phyloP scores from a whole-genome alignment of 2,888 invertebrate genomes.

The Lepidochitona cinerea region DNA sequence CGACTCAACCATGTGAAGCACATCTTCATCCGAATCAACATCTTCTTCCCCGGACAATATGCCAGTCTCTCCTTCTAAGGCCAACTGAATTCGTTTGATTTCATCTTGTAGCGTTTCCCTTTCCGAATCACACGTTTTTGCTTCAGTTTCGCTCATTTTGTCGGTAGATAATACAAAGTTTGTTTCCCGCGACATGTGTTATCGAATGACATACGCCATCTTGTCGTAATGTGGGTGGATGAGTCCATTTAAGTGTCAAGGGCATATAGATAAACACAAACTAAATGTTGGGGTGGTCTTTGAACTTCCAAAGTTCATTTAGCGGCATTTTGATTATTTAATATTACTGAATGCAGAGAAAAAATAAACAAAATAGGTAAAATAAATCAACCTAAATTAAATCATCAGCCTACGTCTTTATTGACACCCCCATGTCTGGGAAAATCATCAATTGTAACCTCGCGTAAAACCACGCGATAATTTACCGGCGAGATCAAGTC shows the following conservation, averaged over 20 bases:
- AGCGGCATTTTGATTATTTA: too few species aligned
- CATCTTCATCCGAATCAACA: neutral
- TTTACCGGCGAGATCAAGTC: neutral
- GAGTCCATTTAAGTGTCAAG: too few species aligned
- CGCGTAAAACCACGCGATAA: neutral
- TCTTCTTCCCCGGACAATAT: neutral
- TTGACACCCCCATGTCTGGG: neutral
- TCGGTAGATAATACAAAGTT: neutral
- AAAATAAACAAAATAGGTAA: too few species aligned
- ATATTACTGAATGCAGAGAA: too few species aligned
- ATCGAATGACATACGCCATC: too few species aligned
- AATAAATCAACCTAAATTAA: too few species aligned
- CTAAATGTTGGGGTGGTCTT: too few species aligned
- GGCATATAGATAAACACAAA: too few species aligned
- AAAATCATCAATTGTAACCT: neutral
- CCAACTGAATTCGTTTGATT: neutral
- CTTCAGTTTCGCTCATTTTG: neutral
- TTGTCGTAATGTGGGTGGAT: too few species aligned
- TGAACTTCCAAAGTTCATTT: too few species aligned
- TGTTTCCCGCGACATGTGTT: neutral
- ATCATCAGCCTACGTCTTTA: too few species aligned
- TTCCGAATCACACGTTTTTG: neutral
- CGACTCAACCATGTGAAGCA: neutral
- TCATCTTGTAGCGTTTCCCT: constrained; percentile 3
- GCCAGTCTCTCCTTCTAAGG: neutral